Percentiles rank a stretch among this genome's conserved stretches.
Conservation (phyloP, 2,113 vertebrate genomes). For the Natator depressus region DNA sequence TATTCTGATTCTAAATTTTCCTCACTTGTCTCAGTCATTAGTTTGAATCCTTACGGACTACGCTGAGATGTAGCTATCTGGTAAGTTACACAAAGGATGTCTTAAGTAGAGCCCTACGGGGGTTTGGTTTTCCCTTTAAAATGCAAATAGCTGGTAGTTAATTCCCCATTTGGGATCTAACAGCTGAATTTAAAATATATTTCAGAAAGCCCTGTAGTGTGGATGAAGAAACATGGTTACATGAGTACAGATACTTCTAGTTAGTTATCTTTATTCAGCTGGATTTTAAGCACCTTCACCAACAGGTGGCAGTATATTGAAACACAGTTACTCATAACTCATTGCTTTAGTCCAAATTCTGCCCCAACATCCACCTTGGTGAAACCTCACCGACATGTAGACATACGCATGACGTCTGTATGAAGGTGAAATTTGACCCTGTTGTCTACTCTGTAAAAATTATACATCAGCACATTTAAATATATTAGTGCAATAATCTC, state of each 20-base stretch:
- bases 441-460: background rate
- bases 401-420: too few relatives aligned
- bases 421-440: background rate
- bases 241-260: conserved; percentile 6
- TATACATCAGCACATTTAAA: background rate
- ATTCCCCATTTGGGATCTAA: conserved; percentile 51
- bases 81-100: conserved; percentile 20
- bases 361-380: background rate
- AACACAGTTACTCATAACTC: background rate
- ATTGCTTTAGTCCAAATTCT: background rate
- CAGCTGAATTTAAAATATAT: conserved; percentile 49
- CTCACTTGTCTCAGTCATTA: background rate
- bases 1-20: background rate
- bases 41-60: background rate
- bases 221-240: background rate
- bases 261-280: conserved; percentile 24
- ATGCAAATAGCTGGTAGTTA: conserved; percentile 65
- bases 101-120: conserved; percentile 27
- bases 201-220: conserved; percentile 33
- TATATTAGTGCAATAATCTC: background rate
- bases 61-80: background rate
- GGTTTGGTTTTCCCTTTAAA: conserved; percentile 63
- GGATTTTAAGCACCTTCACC: background rate
- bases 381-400: background rate
- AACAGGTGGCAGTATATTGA: background rate